Conservation (phyloP, 2,888 invertebrate genomes). For the Thera britannica region DNA sequence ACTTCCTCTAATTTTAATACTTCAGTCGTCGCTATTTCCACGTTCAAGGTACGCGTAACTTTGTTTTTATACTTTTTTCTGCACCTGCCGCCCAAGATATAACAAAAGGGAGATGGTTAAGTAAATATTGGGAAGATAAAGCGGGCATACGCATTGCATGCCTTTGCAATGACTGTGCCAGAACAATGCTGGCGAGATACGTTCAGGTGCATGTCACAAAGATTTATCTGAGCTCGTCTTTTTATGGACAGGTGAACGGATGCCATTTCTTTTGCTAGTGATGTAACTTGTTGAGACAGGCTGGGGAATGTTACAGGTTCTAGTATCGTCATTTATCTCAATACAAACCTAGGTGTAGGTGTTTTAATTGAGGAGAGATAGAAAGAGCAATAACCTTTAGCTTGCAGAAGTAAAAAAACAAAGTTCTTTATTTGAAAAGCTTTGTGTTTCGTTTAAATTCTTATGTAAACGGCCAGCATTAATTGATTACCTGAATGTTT, state of each 20-base stretch:
- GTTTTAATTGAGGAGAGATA: too few relatives aligned
- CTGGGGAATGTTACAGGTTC: constrained; percentile 13
- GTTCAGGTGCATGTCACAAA: constrained; percentile 66
- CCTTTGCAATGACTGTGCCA: constrained; percentile 64
- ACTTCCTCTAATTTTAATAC: constrained; percentile 56
- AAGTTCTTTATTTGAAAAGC: too few relatives aligned
- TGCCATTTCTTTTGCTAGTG: constrained; percentile 18
- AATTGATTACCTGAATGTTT: too few relatives aligned
- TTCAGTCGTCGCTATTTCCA: constrained; percentile 60
- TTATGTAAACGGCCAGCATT: too few relatives aligned
- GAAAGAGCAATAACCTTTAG: too few relatives aligned
- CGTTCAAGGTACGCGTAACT: constrained; percentile 56
- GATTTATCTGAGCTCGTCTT: constrained; percentile 29
- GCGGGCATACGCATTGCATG: constrained; percentile 52
- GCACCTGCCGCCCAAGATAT: constrained; percentile 65
- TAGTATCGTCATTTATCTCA: background rate
- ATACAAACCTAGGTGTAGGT: background rate
- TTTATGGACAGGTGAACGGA: constrained; percentile 45
- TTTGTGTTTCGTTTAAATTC: too few relatives aligned
- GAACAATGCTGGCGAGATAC: constrained; percentile 68
- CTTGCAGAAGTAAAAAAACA: too few relatives aligned
- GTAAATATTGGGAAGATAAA: constrained; percentile 66
- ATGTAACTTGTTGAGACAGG: constrained; percentile 25
- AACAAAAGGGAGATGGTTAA: constrained; percentile 60
- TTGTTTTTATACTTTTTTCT: constrained; percentile 60